These are phyloP conservation scores for Diabrotica balteata DNA, from an alignment of 2,888 invertebrate species.

Conservation along the genomic window DNA sequence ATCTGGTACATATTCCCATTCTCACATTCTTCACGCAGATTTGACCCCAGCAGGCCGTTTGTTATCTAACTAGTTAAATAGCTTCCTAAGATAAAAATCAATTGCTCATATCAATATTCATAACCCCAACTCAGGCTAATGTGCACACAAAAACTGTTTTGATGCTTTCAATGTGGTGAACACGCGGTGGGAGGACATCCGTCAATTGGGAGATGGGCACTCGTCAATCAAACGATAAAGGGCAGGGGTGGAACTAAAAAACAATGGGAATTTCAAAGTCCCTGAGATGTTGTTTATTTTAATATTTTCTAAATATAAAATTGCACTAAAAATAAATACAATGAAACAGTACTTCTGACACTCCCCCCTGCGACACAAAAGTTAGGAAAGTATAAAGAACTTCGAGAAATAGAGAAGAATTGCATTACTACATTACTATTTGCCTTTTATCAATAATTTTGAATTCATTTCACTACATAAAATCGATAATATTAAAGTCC, in stretches of 20 bases:
- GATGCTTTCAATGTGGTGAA: slow-evolving; percentile 7
- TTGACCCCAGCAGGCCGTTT: not conserved
- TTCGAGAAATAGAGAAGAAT: too few relatives aligned
- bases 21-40: slow-evolving; percentile 12
- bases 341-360: too few relatives aligned
- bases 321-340: too few relatives aligned
- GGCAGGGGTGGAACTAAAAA: not conserved
- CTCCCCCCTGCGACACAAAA: too few relatives aligned
- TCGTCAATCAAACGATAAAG: slow-evolving; percentile 7
- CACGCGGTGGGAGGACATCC: slow-evolving; percentile 10
- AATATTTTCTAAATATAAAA: too few relatives aligned
- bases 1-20: not conserved
- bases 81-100: slow-evolving; percentile 6
- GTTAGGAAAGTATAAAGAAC: too few relatives aligned
- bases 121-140: slow-evolving; percentile 1
- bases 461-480: too few relatives aligned
- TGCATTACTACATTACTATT: too few relatives aligned
- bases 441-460: too few relatives aligned
- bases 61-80: slow-evolving; percentile 1
- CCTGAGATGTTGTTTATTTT: too few relatives aligned
- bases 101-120: slow-evolving; percentile 5
- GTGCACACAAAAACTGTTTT: slow-evolving; percentile 10
- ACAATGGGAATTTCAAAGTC: too few relatives aligned
- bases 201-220: slow-evolving; percentile 6
- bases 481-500: too few relatives aligned